Conservation (phyloP, 2,797 vertebrate species). For the Rhinella marina region DNA sequence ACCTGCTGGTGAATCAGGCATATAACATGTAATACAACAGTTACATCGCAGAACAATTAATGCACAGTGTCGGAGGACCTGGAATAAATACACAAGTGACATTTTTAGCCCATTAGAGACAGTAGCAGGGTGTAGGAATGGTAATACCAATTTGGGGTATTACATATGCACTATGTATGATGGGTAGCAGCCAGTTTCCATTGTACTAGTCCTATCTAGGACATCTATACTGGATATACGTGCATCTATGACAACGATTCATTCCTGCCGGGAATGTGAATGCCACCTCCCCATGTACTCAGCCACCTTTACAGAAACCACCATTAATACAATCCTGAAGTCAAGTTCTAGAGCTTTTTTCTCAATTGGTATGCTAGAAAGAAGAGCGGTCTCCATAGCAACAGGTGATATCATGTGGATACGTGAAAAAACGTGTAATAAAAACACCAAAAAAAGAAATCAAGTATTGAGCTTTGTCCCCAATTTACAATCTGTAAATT, state of each 20-base stretch:
- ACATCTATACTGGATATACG: neutral
- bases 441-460: neutral
- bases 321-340: neutral
- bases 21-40: no score
- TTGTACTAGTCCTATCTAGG: neutral
- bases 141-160: no score
- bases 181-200: neutral
- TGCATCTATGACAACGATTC: neutral
- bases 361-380: neutral
- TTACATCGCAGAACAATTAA: no score
- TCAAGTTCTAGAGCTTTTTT: slow-evolving; percentile 9
- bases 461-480: neutral
- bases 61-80: no score
- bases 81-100: no score
- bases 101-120: no score
- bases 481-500: neutral
- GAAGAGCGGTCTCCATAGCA: slow-evolving; percentile 19
- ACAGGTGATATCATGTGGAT: neutral
- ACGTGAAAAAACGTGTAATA: neutral
- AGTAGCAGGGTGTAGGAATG: no score
- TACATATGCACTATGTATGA: no score
- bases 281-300: neutral
- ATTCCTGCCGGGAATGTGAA: neutral
- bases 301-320: slow-evolving; percentile 1
- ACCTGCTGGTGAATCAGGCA: no score